A percentile compares a stretch with the other conserved stretches of the same genome.
phyloP scores from a whole-genome alignment of 92 coral and sea anemone genomes.

The Desmophyllum pertusum region DNA sequence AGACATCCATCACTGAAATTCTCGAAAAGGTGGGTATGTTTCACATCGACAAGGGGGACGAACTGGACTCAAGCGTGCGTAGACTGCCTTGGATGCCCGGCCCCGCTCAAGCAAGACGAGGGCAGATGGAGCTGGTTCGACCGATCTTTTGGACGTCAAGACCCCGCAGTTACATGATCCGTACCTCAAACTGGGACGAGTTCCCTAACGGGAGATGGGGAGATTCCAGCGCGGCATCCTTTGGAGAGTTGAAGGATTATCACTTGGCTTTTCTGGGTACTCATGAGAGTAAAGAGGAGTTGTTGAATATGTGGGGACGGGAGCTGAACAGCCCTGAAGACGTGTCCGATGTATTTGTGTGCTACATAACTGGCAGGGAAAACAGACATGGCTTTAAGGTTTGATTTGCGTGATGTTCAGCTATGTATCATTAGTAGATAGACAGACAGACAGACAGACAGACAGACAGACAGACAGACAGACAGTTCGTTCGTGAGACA shows the following conservation, averaged over 20 bases:
- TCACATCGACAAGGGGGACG: conserved; percentile 26
- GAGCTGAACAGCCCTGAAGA: conserved; percentile 67
- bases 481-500: neutral
- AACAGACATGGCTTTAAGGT: conserved; percentile 80
- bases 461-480: neutral
- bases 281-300: conserved; percentile 44
- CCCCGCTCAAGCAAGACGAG: conserved; percentile 62
- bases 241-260: conserved; percentile 84
- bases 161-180: conserved; percentile 83
- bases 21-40: conserved; percentile 56
- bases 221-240: conserved; percentile 80
- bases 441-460: neutral
- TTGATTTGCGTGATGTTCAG: neutral
- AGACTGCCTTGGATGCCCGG: conserved; percentile 72
- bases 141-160: conserved; percentile 93
- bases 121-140: conserved; percentile 71
- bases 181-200: conserved; percentile 90
- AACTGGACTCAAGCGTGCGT: conserved; percentile 28
- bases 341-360: conserved; percentile 74
- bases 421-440: neutral
- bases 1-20: conserved; percentile 58
- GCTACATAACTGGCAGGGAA: conserved; percentile 77
- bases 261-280: conserved; percentile 75
- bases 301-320: conserved; percentile 84
- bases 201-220: conserved; percentile 91